Evolutionary conservation across 2,797 vertebrate species (phyloP).

Genomic region (Crocodylus rhombifer): DNA sequence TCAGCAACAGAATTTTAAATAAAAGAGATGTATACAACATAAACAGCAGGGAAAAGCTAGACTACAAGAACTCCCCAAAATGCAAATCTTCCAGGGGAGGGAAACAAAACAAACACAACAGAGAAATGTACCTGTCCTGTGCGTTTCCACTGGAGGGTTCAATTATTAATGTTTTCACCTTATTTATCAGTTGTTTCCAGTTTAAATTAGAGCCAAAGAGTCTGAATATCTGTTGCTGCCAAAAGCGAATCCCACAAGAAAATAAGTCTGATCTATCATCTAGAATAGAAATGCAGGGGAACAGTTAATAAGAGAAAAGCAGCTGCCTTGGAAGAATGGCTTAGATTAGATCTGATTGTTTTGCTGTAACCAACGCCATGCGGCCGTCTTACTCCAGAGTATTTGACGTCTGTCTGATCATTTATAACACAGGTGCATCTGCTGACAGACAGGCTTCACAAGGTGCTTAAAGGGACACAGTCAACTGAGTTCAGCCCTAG

Average conservation of each 20-base stretch:
- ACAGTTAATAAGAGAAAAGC: constrained; percentile 56
- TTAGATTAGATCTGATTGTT: constrained; percentile 37
- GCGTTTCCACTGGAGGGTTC: constrained; percentile 27
- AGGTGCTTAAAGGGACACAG: constrained; percentile 22
- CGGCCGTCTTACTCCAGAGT: background rate
- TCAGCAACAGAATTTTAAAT: background rate
- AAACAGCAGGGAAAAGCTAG: constrained; percentile 21
- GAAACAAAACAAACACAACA: background rate
- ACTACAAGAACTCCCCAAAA: constrained; percentile 1
- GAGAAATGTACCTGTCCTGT: constrained; percentile 33
- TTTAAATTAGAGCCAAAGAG: constrained; percentile 8
- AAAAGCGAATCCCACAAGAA: constrained; percentile 58
- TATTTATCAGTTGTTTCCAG: constrained; percentile 50
- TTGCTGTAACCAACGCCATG: constrained; percentile 40
- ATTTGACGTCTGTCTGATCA: constrained; percentile 44
- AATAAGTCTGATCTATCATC: constrained; percentile 47
- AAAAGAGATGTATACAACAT: background rate
- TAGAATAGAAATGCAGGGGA: constrained; percentile 53
- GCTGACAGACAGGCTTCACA: constrained; percentile 23
- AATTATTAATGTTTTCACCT: constrained; percentile 17
- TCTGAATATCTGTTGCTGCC: constrained; percentile 39
- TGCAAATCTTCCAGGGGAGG: constrained; percentile 17
- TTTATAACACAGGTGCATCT: background rate
- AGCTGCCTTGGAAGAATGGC: constrained; percentile 35
- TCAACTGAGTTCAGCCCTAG: constrained; percentile 15